Evolutionary conservation across 2,888 invertebrate genomes (phyloP).

Genomic region (Aleiodes leptofemur): DNA sequence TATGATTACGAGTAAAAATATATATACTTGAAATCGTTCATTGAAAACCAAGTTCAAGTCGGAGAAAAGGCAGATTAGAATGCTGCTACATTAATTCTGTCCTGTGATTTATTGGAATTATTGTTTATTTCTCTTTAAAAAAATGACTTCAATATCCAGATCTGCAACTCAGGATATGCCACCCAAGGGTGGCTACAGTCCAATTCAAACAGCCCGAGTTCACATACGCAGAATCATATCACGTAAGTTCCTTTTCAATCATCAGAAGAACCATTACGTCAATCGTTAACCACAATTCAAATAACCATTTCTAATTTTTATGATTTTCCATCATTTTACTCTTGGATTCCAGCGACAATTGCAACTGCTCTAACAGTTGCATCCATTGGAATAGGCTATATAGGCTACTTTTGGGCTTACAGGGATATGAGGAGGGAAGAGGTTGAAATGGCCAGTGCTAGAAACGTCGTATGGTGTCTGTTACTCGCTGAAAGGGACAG

Average conservation of each 20-base stretch:
- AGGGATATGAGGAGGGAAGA: constrained; percentile 78
- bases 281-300: too few species aligned
- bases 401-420: constrained; percentile 78
- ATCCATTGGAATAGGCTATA: constrained; percentile 78
- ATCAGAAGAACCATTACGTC: not conserved
- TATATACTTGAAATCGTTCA: too few species aligned
- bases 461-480: constrained; percentile 86
- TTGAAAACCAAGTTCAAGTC: too few species aligned
- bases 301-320: not conserved
- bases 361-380: constrained; percentile 64
- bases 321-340: not conserved
- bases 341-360: constrained; percentile 59
- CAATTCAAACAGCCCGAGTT: constrained; percentile 83
- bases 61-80: too few species aligned
- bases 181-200: constrained; percentile 92
- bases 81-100: too few species aligned
- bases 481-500: constrained; percentile 90
- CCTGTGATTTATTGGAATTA: too few species aligned
- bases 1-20: too few species aligned
- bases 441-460: constrained; percentile 87
- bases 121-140: too few species aligned
- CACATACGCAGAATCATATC: constrained; percentile 59
- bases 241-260: constrained; percentile 59
- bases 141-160: constrained; percentile 72
- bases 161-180: constrained; percentile 89